Evolutionary conservation across 2,888 invertebrate genomes (phyloP).

Genomic region (Panopea generosa): DNA sequence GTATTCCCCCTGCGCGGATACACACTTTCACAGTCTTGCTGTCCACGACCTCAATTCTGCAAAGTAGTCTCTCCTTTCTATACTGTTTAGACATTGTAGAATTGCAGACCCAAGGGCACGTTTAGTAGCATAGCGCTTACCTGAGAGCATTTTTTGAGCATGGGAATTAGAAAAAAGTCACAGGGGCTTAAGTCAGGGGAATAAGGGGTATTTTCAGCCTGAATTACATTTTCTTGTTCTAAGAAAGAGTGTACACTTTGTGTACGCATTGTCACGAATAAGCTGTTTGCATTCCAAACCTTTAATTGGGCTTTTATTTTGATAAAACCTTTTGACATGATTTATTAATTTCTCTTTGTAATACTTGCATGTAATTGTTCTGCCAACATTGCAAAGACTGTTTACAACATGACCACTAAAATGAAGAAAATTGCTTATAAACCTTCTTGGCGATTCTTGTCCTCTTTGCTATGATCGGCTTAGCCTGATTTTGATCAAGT

Average conservation of each 20-base stretch:
- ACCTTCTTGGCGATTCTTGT: constrained; percentile 1
- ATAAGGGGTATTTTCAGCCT: constrained; percentile 1
- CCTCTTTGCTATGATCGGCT: constrained; percentile 6
- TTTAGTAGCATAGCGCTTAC: constrained; percentile 12
- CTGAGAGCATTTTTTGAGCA: neutral
- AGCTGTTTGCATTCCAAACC: constrained; percentile 9
- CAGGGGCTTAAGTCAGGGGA: constrained; percentile 9
- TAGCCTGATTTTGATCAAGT: neutral
- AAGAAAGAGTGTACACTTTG: constrained; percentile 7
- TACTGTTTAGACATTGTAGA: constrained; percentile 15
- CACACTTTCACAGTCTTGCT: neutral
- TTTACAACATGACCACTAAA: constrained; percentile 1
- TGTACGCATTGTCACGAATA: neutral
- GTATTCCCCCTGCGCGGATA: neutral
- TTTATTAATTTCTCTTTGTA: neutral
- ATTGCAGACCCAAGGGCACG: constrained; percentile 10
- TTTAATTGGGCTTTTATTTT: neutral
- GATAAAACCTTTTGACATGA: neutral
- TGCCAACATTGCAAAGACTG: neutral
- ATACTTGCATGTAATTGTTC: constrained; percentile 6
- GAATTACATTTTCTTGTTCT: neutral
- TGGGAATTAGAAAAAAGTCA: constrained; percentile 3
- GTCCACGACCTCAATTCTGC: constrained; percentile 1
- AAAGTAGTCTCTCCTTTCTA: constrained; percentile 7
- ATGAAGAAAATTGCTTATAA: neutral